Evolutionary conservation across 2,888 invertebrate species (phyloP).

Genomic region (Xestia xanthographa): DNA sequence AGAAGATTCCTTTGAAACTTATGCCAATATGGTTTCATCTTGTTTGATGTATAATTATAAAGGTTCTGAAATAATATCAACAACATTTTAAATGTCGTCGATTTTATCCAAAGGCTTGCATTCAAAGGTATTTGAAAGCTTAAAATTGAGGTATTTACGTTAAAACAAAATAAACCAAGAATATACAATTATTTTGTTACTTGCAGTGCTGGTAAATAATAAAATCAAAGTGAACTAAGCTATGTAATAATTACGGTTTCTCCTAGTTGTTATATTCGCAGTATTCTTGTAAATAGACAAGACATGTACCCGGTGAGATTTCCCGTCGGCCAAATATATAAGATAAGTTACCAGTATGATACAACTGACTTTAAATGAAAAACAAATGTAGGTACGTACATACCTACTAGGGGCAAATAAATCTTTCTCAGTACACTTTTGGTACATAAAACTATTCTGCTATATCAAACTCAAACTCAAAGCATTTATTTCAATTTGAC

Average conservation of each 20-base stretch:
- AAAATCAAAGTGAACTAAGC: slow-evolving; percentile 15
- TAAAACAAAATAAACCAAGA: slow-evolving; percentile 29
- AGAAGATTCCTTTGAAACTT: slow-evolving; percentile 8
- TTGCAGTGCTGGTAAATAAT: neutral
- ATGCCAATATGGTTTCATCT: neutral
- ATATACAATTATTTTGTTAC: slow-evolving; percentile 20
- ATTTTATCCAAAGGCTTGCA: slow-evolving; percentile 20
- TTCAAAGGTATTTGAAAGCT: slow-evolving; percentile 8
- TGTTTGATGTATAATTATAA: slow-evolving; percentile 4
- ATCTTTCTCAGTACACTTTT: neutral
- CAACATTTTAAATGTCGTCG: slow-evolving; percentile 14
- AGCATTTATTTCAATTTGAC: no score
- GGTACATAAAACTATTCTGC: neutral
- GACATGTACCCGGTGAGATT: neutral
- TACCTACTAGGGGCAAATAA: no score
- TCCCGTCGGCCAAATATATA: neutral
- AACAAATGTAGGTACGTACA: no score
- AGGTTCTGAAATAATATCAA: neutral
- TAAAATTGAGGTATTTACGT: neutral
- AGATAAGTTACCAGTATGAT: neutral
- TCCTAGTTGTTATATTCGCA: neutral
- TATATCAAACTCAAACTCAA: no score
- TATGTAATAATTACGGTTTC: slow-evolving; percentile 10
- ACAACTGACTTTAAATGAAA: no score
- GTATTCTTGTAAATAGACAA: neutral